Evolutionary conservation across 2,797 vertebrate species (phyloP).

Genomic region (Dallia pectoralis): DNA sequence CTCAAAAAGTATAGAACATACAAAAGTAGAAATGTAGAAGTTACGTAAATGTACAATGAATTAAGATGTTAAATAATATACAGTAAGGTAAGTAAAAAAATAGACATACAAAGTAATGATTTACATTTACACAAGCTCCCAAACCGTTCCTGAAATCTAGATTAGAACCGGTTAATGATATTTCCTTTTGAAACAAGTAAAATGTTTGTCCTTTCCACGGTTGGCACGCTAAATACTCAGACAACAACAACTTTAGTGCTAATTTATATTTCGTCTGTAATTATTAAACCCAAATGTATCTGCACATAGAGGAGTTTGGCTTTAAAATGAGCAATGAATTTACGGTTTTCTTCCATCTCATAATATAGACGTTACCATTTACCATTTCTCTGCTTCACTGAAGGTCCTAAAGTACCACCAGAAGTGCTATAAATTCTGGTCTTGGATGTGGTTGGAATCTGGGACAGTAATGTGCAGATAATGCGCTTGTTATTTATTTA

Average conservation of each 20-base stretch:
- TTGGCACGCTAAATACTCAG: no score
- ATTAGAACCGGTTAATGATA: background rate
- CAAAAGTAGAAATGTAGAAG: background rate
- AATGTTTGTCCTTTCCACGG: background rate
- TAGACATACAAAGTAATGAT: background rate
- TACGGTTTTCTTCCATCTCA: no score
- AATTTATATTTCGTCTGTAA: no score
- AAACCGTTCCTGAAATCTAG: background rate
- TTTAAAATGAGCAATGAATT: no score
- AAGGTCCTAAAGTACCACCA: background rate
- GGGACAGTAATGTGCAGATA: background rate
- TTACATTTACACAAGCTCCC: background rate
- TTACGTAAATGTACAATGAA: background rate
- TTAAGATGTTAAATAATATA: conserved; percentile 17
- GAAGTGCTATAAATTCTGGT: background rate
- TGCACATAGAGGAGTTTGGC: background rate
- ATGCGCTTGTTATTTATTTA: no score
- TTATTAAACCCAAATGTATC: background rate
- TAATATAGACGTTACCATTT: no score
- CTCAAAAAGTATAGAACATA: background rate
- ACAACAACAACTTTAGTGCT: no score
- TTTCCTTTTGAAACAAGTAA: background rate
- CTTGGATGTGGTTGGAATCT: background rate
- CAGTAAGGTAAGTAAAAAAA: conserved; percentile 6
- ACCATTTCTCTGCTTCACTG: background rate